Percentiles rank a stretch among this genome's conserved stretches.
phyloP scores from a whole-genome alignment of 64 coral and sea anemone species.

The Montipora cactus region DNA sequence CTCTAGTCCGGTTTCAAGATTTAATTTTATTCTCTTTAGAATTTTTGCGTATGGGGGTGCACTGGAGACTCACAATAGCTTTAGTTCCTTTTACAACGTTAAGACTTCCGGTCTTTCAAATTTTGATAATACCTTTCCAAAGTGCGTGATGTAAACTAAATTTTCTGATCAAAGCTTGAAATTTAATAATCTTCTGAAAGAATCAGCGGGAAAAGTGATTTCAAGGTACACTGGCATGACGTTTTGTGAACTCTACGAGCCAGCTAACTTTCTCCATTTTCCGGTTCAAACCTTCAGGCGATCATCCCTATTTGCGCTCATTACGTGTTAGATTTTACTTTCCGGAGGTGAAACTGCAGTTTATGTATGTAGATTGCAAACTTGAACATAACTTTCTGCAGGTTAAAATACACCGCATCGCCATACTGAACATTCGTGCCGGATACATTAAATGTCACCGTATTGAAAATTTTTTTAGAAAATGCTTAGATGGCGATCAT shows the following conservation, averaged over 20 bases:
- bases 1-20: background rate
- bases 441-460: background rate
- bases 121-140: background rate
- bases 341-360: background rate
- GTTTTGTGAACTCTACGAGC: background rate
- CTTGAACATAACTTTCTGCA: background rate
- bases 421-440: background rate
- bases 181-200: background rate
- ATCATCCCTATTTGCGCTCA: background rate
- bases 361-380: background rate
- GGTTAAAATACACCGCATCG: background rate
- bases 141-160: background rate
- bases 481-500: too few species aligned
- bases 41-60: too few species aligned
- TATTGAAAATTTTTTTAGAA: too few species aligned
- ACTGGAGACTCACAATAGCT: background rate
- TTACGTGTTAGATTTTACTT: background rate
- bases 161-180: background rate
- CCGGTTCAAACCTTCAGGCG: background rate
- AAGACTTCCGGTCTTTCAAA: background rate
- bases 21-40: background rate
- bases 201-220: background rate
- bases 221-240: background rate
- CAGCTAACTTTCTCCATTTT: background rate
- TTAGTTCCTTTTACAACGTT: background rate